Base-by-base conservation (phyloP, 2,113 vertebrate genomes). In the Bufo bufo region DNA sequence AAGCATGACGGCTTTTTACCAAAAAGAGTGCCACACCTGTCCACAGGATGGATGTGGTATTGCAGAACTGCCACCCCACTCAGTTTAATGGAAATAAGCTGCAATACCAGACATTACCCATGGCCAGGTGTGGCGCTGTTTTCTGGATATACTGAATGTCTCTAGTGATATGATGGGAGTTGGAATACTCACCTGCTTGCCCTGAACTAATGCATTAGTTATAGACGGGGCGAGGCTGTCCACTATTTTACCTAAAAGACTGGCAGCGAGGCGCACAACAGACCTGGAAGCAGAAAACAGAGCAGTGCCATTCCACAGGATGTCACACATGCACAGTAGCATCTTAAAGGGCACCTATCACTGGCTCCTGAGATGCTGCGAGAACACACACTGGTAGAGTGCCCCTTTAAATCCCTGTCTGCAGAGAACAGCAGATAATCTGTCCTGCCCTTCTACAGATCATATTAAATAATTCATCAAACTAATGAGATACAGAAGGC, bases 161-260 rank as follows among this genome's bases (percentile, higher is more conserved):
- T 66, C 66, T 72, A 11, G 17, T 11, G 72, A 50, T 23, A 75
- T 3, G 17, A 49, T 75, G 92, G 87, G 89, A 89, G 91, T 65
- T 88, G 86, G 85, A 75, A 90, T 89, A 97, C 98, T 99, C 97
- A 99, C 98, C 97, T 99, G 98, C 93, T 99, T 99, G 92, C 98
- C 97, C 97, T 99, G 98, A 91, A 99, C 98, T 99, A 99, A 99
- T 91, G 99, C 95, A 96, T 98, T 99, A 99, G 98, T 99, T 96
- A 99, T 99, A 96, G 98, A 99, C 85, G 98, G 98, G 85, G 98
- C 98, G 95, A 99, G 97, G 97, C 98, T 99, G 97, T 99, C 98
- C 97, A 99, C 98, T 96, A 99, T 95, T 94, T 99, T 99, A 99
- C 93, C 96, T 98, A 99, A 98, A 92, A 98, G 96, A 95, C 98